Percentiles rank a stretch among this genome's conserved stretches.
Conservation (phyloP, 2,888 invertebrate species). For the Drosophila recens region DNA sequence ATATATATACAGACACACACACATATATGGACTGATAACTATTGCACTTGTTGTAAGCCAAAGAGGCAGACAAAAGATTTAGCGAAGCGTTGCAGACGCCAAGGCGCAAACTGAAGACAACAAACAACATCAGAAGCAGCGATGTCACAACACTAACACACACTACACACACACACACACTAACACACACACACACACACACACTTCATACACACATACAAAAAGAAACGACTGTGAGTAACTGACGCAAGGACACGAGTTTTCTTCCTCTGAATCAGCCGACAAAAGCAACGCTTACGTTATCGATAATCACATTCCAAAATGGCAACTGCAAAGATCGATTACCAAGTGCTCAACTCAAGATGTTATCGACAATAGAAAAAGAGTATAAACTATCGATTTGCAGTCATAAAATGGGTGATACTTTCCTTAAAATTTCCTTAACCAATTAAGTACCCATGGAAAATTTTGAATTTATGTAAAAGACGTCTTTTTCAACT, state of each 20-base stretch:
- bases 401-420: background rate
- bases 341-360: background rate
- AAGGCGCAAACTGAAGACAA: conserved; percentile 28
- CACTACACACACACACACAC: conserved; percentile 11
- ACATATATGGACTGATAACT: conserved; percentile 3
- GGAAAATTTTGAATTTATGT: no score
- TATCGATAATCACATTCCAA: conserved; percentile 26
- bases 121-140: conserved; percentile 11
- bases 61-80: conserved; percentile 61
- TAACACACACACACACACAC: conserved; percentile 10
- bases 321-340: background rate
- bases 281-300: conserved; percentile 27
- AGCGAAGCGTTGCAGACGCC: conserved; percentile 52
- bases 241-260: conserved; percentile 20
- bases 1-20: background rate
- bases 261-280: conserved; percentile 4
- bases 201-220: background rate
- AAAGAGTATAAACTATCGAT: background rate
- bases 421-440: no score
- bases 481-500: no score
- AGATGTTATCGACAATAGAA: conserved; percentile 20
- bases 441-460: no score
- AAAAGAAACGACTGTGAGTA: conserved; percentile 1
- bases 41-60: conserved; percentile 57
- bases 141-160: conserved; percentile 27